Conservation (phyloP, 2,888 invertebrate species). For the Eulithis testata region DNA sequence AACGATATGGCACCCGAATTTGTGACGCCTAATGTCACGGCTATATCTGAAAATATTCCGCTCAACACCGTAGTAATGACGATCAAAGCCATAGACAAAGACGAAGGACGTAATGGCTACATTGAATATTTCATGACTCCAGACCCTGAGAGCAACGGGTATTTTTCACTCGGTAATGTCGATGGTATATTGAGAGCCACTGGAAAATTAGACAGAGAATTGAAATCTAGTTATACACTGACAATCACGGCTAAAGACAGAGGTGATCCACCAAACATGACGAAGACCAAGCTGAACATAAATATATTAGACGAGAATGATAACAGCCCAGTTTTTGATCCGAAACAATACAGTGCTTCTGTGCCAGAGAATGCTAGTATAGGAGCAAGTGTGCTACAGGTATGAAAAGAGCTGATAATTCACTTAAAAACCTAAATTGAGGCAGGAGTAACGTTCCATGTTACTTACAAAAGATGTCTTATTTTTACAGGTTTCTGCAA, state of each 20-base stretch:
- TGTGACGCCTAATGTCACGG: conserved; percentile 90
- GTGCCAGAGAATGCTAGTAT: conserved; percentile 97
- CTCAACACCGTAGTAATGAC: conserved; percentile 94
- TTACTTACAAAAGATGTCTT: conserved; percentile 6
- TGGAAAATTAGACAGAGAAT: conserved; percentile 94
- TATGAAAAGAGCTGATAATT: conserved; percentile 55
- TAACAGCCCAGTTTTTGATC: conserved; percentile 95
- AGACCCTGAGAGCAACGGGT: conserved; percentile 85
- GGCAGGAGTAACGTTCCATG: background rate
- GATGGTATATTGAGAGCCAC: conserved; percentile 94
- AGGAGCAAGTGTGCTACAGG: conserved; percentile 95
- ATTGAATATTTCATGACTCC: conserved; percentile 93
- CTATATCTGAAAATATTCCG: conserved; percentile 93
- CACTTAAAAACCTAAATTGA: background rate
- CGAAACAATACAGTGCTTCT: conserved; percentile 94
- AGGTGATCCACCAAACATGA: conserved; percentile 91
- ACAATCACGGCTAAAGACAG: conserved; percentile 94
- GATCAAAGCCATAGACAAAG: conserved; percentile 94
- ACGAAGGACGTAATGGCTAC: conserved; percentile 96
- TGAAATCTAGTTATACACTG: conserved; percentile 89
- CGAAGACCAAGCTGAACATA: conserved; percentile 88
- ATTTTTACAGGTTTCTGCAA: conserved; percentile 90
- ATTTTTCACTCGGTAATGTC: conserved; percentile 93
- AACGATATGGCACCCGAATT: conserved; percentile 97
- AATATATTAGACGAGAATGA: conserved; percentile 95